phyloP scores from a whole-genome alignment of 1,140 invertebrate species.

The Spodoptera litura region DNA sequence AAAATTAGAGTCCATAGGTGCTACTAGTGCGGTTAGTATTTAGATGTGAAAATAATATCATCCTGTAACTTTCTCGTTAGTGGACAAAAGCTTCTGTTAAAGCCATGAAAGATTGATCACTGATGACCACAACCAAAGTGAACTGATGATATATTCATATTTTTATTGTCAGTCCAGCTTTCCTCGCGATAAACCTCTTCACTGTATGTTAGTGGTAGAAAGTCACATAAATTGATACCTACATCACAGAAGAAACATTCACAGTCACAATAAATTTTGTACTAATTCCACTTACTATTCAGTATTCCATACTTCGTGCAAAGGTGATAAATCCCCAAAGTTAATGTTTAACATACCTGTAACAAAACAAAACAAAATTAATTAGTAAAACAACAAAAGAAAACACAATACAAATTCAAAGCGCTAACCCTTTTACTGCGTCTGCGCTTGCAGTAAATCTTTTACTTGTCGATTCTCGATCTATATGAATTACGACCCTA shows the following conservation, averaged over 20 bases:
- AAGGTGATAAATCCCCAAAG: too few relatives aligned
- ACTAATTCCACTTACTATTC: too few relatives aligned
- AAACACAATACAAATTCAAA: slow-evolving; percentile 1
- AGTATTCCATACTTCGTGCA: too few relatives aligned
- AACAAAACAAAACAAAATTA: slow-evolving; percentile 27
- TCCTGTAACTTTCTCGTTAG: too few relatives aligned
- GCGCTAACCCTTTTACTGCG: slow-evolving; percentile 1
- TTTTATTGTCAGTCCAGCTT: not conserved
- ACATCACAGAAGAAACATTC: too few relatives aligned
- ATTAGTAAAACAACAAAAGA: slow-evolving; percentile 17
- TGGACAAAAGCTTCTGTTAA: too few relatives aligned
- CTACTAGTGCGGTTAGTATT: too few relatives aligned
- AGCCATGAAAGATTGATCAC: too few relatives aligned
- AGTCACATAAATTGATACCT: not conserved
- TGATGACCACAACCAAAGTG: too few relatives aligned
- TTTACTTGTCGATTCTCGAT: slow-evolving; percentile 56
- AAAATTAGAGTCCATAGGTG: too few relatives aligned
- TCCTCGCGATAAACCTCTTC: not conserved
- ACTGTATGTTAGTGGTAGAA: not conserved
- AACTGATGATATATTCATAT: not conserved
- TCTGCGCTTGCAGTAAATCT: slow-evolving; percentile 48
- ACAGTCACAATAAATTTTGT: too few relatives aligned
- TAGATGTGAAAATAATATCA: too few relatives aligned
- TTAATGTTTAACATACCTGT: slow-evolving; percentile 2
- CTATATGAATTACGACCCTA: slow-evolving; percentile 60